These are phyloP conservation scores for Margarornis squamiger DNA, from an alignment of 2,797 vertebrate genomes.

Conservation along the genomic window DNA sequence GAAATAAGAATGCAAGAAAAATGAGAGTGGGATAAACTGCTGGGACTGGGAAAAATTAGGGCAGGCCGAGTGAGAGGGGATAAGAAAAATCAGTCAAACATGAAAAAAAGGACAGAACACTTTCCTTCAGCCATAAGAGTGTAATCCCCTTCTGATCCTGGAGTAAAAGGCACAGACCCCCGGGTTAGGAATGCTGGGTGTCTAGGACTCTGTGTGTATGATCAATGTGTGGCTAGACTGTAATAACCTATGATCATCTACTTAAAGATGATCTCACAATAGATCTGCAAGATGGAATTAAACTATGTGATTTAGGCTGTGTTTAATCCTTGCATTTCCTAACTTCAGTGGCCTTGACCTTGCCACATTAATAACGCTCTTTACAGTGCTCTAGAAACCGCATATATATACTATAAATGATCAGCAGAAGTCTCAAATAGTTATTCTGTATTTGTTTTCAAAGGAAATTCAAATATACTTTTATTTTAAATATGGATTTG, in stretches of 20 bases:
- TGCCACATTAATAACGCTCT: background rate
- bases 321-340: background rate
- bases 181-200: background rate
- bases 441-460: background rate
- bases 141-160: background rate
- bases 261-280: background rate
- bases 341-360: background rate
- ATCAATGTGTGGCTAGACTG: fast-evolving
- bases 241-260: background rate
- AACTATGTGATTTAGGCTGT: background rate
- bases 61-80: background rate
- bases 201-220: fast-evolving
- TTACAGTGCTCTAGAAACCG: background rate
- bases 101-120: background rate
- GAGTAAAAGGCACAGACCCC: background rate
- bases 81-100: background rate
- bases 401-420: background rate
- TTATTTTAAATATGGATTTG: background rate
- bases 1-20: background rate
- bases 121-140: background rate
- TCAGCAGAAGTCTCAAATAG: background rate
- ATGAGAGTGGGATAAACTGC: background rate
- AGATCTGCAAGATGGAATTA: background rate
- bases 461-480: background rate
- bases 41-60: background rate